Evolutionary conservation across 2,888 invertebrate genomes (phyloP).

Genomic region (Melipona beecheii): DNA sequence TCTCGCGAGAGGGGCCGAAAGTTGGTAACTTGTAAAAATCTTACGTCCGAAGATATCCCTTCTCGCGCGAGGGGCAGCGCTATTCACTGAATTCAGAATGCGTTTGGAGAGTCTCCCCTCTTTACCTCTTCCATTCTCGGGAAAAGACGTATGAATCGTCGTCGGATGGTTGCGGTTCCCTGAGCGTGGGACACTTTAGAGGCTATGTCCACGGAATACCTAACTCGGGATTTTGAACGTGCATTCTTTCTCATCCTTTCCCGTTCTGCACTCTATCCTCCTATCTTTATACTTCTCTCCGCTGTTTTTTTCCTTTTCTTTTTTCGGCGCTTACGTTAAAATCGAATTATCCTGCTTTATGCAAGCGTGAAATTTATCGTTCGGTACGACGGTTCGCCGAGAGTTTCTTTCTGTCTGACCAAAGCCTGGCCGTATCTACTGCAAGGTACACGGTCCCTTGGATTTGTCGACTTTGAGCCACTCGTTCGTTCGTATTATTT

Average conservation of each 20-base stretch:
- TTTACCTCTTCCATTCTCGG: conserved; percentile 66
- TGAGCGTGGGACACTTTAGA: conserved; percentile 76
- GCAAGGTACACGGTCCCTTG: neutral
- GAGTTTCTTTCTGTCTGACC: neutral
- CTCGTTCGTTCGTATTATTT: neutral
- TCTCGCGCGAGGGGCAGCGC: conserved; percentile 35
- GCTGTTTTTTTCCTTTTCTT: neutral
- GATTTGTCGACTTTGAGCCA: neutral
- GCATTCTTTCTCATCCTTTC: conserved; percentile 64
- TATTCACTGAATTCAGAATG: conserved; percentile 75
- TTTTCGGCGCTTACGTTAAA: conserved; percentile 58
- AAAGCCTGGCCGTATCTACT: neutral
- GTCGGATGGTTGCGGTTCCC: conserved; percentile 77
- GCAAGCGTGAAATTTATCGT: conserved; percentile 38
- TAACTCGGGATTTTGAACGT: conserved; percentile 78
- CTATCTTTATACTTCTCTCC: conserved; percentile 34
- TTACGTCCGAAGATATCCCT: conserved; percentile 58
- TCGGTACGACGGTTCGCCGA: neutral
- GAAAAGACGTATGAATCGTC: conserved; percentile 78
- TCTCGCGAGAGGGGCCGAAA: neutral
- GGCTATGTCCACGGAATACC: conserved; percentile 79
- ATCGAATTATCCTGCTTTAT: conserved; percentile 54
- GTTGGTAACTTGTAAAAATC: conserved; percentile 47
- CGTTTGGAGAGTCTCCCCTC: conserved; percentile 74
- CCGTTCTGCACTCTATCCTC: conserved; percentile 38